Percentiles rank a stretch among this genome's conserved stretches.
Conservation (phyloP, 2,888 invertebrate species). For the Eudasyphora cyanicolor region DNA sequence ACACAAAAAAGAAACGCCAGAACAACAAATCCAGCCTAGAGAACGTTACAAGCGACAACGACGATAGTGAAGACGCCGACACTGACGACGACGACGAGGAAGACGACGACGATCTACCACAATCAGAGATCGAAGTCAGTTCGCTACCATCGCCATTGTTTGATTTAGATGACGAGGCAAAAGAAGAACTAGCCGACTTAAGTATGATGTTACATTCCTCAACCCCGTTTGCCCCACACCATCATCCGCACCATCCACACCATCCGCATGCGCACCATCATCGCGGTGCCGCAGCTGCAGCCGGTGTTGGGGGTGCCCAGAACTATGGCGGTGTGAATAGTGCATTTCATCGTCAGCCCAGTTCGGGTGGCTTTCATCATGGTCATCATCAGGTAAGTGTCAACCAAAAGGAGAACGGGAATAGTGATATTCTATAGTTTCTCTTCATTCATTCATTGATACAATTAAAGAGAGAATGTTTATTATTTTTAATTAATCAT, state of each 20-base stretch:
- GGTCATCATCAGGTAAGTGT: constrained; percentile 76
- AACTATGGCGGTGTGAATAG: constrained; percentile 76
- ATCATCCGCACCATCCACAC: constrained; percentile 71
- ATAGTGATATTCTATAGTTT: not conserved
- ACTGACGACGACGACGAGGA: constrained; percentile 38
- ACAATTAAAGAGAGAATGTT: not conserved
- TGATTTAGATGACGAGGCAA: constrained; percentile 79
- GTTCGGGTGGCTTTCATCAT: constrained; percentile 76
- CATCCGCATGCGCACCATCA: constrained; percentile 57
- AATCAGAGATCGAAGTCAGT: constrained; percentile 70
- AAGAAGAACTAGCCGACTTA: constrained; percentile 77
- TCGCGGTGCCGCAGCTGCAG: constrained; percentile 67
- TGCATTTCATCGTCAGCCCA: constrained; percentile 76
- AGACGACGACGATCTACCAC: constrained; percentile 72
- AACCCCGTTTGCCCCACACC: constrained; percentile 76
- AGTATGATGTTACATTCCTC: constrained; percentile 79
- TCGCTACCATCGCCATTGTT: constrained; percentile 77
- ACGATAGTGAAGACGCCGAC: constrained; percentile 49
- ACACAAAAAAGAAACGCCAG: constrained; percentile 33
- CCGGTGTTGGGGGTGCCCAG: constrained; percentile 69
- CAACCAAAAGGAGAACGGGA: not conserved
- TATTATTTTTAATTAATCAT: constrained; percentile 11
- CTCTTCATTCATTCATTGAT: not conserved
- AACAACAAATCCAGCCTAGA: constrained; percentile 48
- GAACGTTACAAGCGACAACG: constrained; percentile 43